Percentiles rank a stretch among this genome's conserved stretches.
phyloP scores from a whole-genome alignment of 2,888 invertebrate species.

The Dorcus hopei region DNA sequence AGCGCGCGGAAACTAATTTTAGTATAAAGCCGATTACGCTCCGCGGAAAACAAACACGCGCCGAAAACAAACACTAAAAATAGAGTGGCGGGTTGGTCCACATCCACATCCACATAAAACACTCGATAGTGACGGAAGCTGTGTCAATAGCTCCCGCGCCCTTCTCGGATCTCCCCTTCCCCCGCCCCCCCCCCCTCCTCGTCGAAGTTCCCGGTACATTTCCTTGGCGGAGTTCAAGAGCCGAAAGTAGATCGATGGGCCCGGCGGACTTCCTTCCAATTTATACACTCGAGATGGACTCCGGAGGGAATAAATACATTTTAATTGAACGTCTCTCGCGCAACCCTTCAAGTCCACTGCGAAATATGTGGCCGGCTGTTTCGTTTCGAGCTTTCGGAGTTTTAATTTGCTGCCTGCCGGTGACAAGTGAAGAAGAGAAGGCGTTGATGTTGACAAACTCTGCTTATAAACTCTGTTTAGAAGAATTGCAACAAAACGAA shows the following conservation, averaged over 20 bases:
- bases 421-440: too few relatives aligned
- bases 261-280: slow-evolving; percentile 13
- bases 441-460: too few relatives aligned
- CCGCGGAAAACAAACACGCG: too few relatives aligned
- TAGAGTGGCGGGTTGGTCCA: not conserved
- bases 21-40: too few relatives aligned
- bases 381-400: too few relatives aligned
- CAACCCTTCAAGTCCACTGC: not conserved
- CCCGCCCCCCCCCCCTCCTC: too few relatives aligned
- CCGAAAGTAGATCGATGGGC: slow-evolving; percentile 17
- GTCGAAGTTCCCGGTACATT: not conserved
- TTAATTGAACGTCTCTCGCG: slow-evolving; percentile 19
- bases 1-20: too few relatives aligned
- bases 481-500: too few relatives aligned
- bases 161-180: not conserved
- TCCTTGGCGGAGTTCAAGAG: slow-evolving; percentile 16
- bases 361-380: too few relatives aligned
- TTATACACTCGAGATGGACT: slow-evolving; percentile 20
- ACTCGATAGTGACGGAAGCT: slow-evolving; percentile 1
- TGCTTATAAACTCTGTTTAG: too few relatives aligned
- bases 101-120: not conserved
- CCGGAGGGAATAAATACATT: slow-evolving; percentile 24
- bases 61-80: too few relatives aligned
- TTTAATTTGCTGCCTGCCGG: too few relatives aligned
- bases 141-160: not conserved